These are phyloP conservation scores for Brachyistius frenatus DNA, from an alignment of 2,113 vertebrate species.

Conservation along the genomic window DNA sequence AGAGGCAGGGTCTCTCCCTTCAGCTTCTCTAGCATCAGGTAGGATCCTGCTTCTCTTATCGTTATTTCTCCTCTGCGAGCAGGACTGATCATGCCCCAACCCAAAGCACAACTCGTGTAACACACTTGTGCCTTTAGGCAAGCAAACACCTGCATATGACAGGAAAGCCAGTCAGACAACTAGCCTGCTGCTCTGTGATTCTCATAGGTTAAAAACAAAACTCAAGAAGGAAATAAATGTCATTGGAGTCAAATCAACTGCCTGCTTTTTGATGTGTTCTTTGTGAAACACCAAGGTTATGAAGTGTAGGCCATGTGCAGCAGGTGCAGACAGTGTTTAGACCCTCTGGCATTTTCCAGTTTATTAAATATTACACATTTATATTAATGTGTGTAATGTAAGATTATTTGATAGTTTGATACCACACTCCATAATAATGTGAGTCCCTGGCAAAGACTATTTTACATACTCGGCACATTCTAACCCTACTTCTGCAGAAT, in stretches of 20 bases:
- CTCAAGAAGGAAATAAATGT: slow-evolving; percentile 11
- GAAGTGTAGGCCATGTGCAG: slow-evolving; percentile 12
- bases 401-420: neutral
- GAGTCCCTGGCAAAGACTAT: neutral
- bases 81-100: slow-evolving; percentile 83
- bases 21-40: slow-evolving; percentile 93
- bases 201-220: slow-evolving; percentile 2
- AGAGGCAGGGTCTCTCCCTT: slow-evolving; percentile 92
- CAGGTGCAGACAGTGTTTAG: neutral
- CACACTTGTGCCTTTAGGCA: slow-evolving; percentile 12
- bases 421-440: neutral
- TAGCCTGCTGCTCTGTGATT: slow-evolving; percentile 39
- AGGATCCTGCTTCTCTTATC: slow-evolving; percentile 87
- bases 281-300: slow-evolving; percentile 14
- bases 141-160: slow-evolving; percentile 46
- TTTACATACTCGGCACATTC: slow-evolving; percentile 11
- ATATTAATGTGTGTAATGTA: neutral
- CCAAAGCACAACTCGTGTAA: slow-evolving; percentile 3
- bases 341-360: neutral
- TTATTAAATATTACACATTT: neutral
- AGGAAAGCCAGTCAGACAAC: slow-evolving; percentile 37
- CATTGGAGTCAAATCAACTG: slow-evolving; percentile 8
- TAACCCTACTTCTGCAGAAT: slow-evolving; percentile 10
- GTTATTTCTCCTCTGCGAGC: slow-evolving; percentile 79
- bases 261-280: slow-evolving; percentile 2